A percentile compares a stretch with the other conserved stretches of the same genome.
phyloP scores from a whole-genome alignment of 2,113 vertebrate species.

The Tupaia chinensis region DNA sequence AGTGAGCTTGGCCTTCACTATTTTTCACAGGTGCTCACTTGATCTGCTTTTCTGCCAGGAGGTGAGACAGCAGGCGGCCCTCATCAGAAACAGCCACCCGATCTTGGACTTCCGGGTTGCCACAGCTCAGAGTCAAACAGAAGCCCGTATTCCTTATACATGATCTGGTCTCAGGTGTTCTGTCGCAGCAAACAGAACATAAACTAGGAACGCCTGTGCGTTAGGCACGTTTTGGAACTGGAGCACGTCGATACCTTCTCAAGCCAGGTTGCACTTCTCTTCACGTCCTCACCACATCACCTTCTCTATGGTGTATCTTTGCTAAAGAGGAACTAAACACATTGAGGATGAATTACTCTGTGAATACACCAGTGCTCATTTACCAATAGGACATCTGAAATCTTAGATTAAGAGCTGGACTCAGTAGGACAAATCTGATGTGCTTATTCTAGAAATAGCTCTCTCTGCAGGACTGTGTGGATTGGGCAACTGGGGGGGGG shows the following conservation, averaged over 20 bases:
- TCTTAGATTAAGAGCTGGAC: neutral
- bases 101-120: no score
- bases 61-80: no score
- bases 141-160: no score
- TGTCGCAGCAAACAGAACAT: no score
- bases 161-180: no score
- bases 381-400: neutral
- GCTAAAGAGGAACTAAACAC: neutral
- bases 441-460: slow-evolving; percentile 30
- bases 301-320: neutral
- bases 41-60: no score
- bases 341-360: neutral
- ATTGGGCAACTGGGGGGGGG: neutral
- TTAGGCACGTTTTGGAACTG: neutral
- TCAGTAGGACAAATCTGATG: neutral
- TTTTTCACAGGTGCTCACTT: no score
- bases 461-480: neutral
- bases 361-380: neutral
- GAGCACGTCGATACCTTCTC: neutral
- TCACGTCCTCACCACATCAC: neutral
- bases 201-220: neutral
- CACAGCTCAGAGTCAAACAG: no score
- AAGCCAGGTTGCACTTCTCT: neutral
- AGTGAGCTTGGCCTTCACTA: no score
- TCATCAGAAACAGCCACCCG: no score